These are phyloP conservation scores for Ptiloglossa arizonensis DNA, from an alignment of 1,140 invertebrate genomes.

Conservation along the genomic window DNA sequence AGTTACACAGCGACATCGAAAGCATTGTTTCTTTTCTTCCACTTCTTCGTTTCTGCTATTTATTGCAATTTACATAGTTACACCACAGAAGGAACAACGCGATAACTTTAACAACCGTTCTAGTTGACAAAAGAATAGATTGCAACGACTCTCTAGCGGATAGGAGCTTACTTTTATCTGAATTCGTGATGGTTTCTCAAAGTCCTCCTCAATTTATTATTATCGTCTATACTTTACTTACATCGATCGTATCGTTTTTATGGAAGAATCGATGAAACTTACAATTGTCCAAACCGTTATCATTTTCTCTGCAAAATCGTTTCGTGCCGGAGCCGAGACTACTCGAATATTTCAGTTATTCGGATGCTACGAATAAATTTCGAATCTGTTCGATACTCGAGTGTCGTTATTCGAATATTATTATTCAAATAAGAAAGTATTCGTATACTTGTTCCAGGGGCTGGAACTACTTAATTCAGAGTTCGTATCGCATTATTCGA, in stretches of 20 bases:
- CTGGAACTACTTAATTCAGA: too few species aligned
- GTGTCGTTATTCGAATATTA: too few species aligned
- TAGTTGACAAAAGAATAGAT: neutral
- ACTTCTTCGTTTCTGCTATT: neutral
- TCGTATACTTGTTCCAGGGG: too few species aligned
- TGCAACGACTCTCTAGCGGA: too few species aligned
- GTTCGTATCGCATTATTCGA: too few species aligned
- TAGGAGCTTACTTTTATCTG: conserved; percentile 1
- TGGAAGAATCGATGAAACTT: conserved; percentile 12
- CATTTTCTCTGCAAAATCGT: too few species aligned
- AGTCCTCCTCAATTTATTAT: neutral
- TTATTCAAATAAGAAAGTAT: too few species aligned
- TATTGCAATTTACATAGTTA: neutral
- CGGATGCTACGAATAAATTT: too few species aligned
- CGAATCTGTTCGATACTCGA: too few species aligned
- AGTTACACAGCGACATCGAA: conserved; percentile 34
- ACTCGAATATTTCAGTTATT: too few species aligned
- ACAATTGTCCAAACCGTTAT: too few species aligned
- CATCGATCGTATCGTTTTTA: neutral
- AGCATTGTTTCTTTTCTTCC: neutral
- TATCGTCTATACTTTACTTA: conserved; percentile 14
- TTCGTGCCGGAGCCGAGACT: too few species aligned
- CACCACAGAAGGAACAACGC: neutral
- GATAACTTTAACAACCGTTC: neutral
- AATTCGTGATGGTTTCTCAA: neutral